Base-by-base conservation (phyloP, 2,888 invertebrate genomes). In the Rhamnusium bicolor region DNA sequence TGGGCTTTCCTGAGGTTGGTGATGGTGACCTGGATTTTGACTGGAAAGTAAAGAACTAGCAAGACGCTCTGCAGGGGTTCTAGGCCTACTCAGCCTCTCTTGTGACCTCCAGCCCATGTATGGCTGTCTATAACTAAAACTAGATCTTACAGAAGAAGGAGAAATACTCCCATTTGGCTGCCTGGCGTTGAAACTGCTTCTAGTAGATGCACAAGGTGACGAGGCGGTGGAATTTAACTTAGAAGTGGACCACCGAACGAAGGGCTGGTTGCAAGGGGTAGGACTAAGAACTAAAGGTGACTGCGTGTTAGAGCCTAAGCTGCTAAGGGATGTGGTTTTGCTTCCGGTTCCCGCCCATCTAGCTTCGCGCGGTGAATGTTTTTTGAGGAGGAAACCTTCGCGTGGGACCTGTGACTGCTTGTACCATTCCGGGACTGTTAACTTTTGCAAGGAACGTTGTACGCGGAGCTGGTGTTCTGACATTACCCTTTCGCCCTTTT, bases 371-470 rank as follows among this genome's bases (percentile, higher is more conserved):
- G 81, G 73, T 69, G 85, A 67, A 92, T 89, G 80, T 71, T 95
- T 95, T 83, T 95, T 94, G 74, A 95, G 92, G 74, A 95, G 91
- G 89, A 95, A 96, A 69, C 95, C 95, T 88, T 94, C 94, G 74
- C 92, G 91, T 21, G 94, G 94, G 65, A 94, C 92, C 78, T 92
- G 92, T 61, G 93, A 93, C 69, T 86, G 86, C 77, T 93, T 93
- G 90, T 93, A 98, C 98, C 98, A 98, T 88, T 98, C 97, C 75
- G 98, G 98, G 78, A 98, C 94, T 89, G 97, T 96, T 83, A 98
- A 93, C 86, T 96, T 95, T 89, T 97, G 97, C 85, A 98, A 89
- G 66, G 98, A 98, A 83, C 96, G 94, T 89, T 97, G 96, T 76
- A 98, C 96, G 81, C 98, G 93, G 80, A 98, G 90, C 89, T 98